A percentile compares a stretch with the other conserved stretches of the same genome.
These are phyloP conservation scores for Strix uralensis DNA, from an alignment of 2,113 vertebrate genomes.

Conservation along the genomic window DNA sequence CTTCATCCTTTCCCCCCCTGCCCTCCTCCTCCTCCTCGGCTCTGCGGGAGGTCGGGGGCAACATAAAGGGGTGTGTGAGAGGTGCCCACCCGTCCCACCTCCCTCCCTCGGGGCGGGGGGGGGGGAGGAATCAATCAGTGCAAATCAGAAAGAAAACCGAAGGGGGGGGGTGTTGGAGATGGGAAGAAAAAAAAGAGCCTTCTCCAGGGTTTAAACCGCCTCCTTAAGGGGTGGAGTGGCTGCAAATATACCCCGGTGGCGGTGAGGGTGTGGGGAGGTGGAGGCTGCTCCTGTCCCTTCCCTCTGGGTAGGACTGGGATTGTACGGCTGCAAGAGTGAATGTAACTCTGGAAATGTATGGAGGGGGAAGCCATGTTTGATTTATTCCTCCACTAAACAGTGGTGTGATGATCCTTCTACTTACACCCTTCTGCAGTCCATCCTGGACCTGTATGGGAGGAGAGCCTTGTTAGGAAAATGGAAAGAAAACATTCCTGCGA, in stretches of 20 bases:
- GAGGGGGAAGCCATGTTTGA: constrained; percentile 75
- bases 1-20: constrained; percentile 15
- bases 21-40: background rate
- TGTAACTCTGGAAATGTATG: constrained; percentile 67
- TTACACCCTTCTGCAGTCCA: constrained; percentile 50
- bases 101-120: background rate
- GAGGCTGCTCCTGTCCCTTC: background rate
- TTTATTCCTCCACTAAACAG: constrained; percentile 65
- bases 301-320: constrained; percentile 20
- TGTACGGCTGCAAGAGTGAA: constrained; percentile 32
- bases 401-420: constrained; percentile 48
- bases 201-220: background rate
- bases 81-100: background rate
- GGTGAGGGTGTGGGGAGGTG: background rate
- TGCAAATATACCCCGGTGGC: background rate
- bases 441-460: constrained; percentile 40
- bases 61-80: background rate
- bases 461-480: constrained; percentile 34
- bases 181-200: background rate
- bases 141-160: background rate
- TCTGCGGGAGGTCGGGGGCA: constrained; percentile 44
- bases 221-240: background rate
- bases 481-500: constrained; percentile 31
- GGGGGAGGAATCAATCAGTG: constrained; percentile 10
- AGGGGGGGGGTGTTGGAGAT: background rate